phyloP scores from a whole-genome alignment of 1,140 invertebrate genomes.

The Drosophila arawakana region DNA sequence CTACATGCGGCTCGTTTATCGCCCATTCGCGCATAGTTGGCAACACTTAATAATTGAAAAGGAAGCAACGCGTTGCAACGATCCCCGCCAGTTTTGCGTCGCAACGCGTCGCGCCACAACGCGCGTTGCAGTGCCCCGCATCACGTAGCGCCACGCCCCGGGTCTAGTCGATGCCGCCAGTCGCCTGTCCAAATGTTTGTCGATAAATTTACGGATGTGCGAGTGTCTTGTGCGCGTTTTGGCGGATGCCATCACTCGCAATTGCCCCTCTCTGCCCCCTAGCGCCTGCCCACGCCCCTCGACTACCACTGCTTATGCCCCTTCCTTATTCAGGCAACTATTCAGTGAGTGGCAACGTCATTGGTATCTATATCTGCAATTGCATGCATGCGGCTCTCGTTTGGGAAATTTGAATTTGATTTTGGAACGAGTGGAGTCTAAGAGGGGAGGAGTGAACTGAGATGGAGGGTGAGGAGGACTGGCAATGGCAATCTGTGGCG shows the following conservation, averaged over 20 bases:
- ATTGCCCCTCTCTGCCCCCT: conserved; percentile 37
- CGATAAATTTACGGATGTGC: conserved; percentile 82
- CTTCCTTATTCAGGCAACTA: conserved; percentile 12
- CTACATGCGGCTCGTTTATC: conserved; percentile 62
- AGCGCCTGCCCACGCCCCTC: background rate
- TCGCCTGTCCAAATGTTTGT: conserved; percentile 78
- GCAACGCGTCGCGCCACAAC: conserved; percentile 40
- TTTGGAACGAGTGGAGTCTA: conserved; percentile 53
- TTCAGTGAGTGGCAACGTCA: conserved; percentile 38
- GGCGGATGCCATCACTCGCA: conserved; percentile 81
- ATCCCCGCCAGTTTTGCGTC: conserved; percentile 51
- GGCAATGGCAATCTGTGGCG: conserved; percentile 67
- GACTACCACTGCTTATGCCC: background rate
- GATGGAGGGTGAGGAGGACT: conserved; percentile 1
- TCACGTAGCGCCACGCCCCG: background rate
- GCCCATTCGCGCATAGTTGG: conserved; percentile 72
- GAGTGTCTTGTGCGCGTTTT: conserved; percentile 77
- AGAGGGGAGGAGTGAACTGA: background rate
- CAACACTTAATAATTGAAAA: conserved; percentile 81
- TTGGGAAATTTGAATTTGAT: conserved; percentile 82
- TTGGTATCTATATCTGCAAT: conserved; percentile 50
- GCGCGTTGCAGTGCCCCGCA: background rate
- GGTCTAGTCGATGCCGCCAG: conserved; percentile 53
- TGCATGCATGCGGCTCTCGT: conserved; percentile 62
- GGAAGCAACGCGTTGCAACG: conserved; percentile 77